Conservation (phyloP, 2,888 invertebrate species). For the Dione juno region DNA sequence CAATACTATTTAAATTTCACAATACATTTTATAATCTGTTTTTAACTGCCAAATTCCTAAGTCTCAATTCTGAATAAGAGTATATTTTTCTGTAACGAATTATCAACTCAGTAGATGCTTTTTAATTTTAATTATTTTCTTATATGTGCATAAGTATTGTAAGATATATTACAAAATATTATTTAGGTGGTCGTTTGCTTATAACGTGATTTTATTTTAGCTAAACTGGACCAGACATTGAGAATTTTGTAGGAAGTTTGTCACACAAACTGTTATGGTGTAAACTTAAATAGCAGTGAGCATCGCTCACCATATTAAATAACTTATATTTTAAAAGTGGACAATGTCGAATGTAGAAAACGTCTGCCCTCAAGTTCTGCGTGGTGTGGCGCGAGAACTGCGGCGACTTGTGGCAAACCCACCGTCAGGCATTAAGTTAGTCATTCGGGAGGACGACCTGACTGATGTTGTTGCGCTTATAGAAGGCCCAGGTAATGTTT, state of each 20-base stretch:
- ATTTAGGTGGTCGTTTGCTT: background rate
- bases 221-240: background rate
- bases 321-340: background rate
- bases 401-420: conserved; percentile 91
- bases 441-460: conserved; percentile 95
- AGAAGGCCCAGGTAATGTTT: conserved; percentile 88
- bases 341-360: conserved; percentile 95
- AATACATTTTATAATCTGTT: conserved; percentile 4
- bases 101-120: background rate
- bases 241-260: conserved; percentile 6
- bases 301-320: conserved; percentile 26
- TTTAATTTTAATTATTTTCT: background rate
- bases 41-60: conserved; percentile 22
- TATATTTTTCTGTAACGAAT: conserved; percentile 12
- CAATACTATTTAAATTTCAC: background rate
- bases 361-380: conserved; percentile 95
- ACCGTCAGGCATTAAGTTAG: conserved; percentile 95
- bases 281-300: conserved; percentile 21
- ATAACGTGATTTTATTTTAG: background rate
- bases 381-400: conserved; percentile 94
- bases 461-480: conserved; percentile 96
- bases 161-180: background rate
- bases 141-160: background rate
- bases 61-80: background rate
- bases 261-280: conserved; percentile 27